Evolutionary conservation across 2,888 invertebrate species (phyloP), one percentile per base, ranked within the genome.

Genomic region (Drosophila austrosaltans): DNA sequence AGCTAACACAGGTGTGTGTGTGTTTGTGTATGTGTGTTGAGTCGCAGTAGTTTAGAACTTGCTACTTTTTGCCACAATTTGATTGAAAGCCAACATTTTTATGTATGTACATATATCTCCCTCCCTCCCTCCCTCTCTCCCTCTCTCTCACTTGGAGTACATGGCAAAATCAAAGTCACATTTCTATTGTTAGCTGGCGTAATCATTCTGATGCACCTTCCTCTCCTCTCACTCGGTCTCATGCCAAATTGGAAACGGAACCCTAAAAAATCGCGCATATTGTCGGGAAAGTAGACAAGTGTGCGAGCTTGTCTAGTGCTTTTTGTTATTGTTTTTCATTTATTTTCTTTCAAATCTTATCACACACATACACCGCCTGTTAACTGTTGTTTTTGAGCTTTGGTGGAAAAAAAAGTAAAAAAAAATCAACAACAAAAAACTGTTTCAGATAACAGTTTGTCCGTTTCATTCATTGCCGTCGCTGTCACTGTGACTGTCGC

Each of bases 331-430:
- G 53, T 60, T 30, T 39, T 32, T 22, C 48, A 48, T 48, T 48
- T 65, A 59, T 32, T 53, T 44, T 54, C 65, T 70, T 72, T 78
- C 70, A 81, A 82, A 82, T 82, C 82, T 82, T 82, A 82, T 82
- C 82, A 84, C 59, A 44, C 39, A 54, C 7, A 54, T 6, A 48
- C 30, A 57, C 57, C 60, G 68, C 22, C 61, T 66, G 77, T 87
- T 76, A 81, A 76, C 81, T 87, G 81, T 82, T 82, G 81, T 84
- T 87, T 84, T 84, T 81, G 62, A 81, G 85, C 87, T 87, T 87
- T 79, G 70, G 57, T 74, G 69, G 81, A 75, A 69, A 65, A 69
- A 74, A 48, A 48, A 22, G 16, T 16, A 16, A 16, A 16, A 16
- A 16, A 16, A 16, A 16, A 16, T 16, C 16, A 16, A 48, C 8